A percentile compares a stretch with the other conserved stretches of the same genome.
phyloP scores from a whole-genome alignment of 2,113 vertebrate genomes.

The Promerops cafer region DNA sequence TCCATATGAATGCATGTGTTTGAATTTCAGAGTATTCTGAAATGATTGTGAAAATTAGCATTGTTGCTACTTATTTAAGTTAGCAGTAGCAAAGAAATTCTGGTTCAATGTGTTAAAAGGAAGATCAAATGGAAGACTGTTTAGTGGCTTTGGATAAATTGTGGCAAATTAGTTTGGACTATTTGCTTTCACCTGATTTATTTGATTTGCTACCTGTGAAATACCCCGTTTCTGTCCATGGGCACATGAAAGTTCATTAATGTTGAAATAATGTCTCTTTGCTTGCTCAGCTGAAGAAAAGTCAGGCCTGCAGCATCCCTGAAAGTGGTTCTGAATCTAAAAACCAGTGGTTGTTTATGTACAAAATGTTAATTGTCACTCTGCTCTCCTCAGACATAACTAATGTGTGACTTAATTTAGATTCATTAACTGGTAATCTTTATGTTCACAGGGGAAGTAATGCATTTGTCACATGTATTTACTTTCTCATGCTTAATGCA shows the following conservation, averaged over 20 bases:
- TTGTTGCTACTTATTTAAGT: neutral
- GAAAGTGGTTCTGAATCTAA: neutral
- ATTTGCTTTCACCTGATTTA: neutral
- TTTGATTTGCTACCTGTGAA: neutral
- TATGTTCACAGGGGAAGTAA: neutral
- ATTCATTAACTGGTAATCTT: neutral
- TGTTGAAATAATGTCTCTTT: neutral
- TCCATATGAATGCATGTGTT: neutral
- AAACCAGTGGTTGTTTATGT: neutral
- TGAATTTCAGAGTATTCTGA: neutral
- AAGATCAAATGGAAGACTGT: neutral
- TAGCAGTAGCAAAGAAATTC: neutral
- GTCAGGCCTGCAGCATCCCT: neutral
- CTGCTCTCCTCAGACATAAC: conserved; percentile 13
- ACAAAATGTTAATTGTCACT: neutral
- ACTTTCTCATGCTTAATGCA: neutral
- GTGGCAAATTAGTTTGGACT: neutral
- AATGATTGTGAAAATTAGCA: neutral
- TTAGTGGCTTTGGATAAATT: neutral
- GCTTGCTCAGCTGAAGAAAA: neutral
- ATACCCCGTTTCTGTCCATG: neutral
- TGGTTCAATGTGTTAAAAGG: neutral
- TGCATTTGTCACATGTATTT: neutral
- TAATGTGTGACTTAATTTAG: neutral
- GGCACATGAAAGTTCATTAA: neutral